Base-by-base conservation (phyloP, 1,140 invertebrate species). In the Leptopilina clavipes region DNA sequence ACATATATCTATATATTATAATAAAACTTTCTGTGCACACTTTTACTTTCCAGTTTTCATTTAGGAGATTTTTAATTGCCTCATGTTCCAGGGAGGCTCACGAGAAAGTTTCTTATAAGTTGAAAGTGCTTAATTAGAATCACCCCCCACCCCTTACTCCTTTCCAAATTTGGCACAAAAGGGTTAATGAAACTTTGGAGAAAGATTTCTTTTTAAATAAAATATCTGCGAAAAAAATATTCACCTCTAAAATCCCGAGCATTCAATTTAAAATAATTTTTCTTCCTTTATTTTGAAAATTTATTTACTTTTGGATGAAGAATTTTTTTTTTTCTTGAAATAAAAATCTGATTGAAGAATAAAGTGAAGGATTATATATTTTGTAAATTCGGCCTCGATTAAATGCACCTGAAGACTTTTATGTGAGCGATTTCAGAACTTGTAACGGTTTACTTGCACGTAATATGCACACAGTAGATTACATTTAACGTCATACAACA, bases 81-180 rank as follows among this genome's bases (percentile, higher is more conserved):
- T 31, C 25, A 11, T 65, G 22, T 25, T 65, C n/a, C 59, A 65
- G 59, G 59, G 59, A 65, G 25, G 25, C 59, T 31, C 22, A 65
- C 14, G 25, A 65, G 59, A 65, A 65, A 65, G 25, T 65, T 65
- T 31, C 9, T 11, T 65, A 31, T 11, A 65, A 31, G 59, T 31
- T 65, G 25, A 65, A 65, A 65, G 25, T 65, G 11, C 59, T 65
- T 31, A 65, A 65, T 65, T 65, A 65, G 59, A 65, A 65, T 19
- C 59, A 19, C 25, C 56, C 25, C 12, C 45, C n/a, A n/a, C n/a
- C n/a, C n/a, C n/a, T n/a, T n/a, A n/a, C n/a, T n/a, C n/a, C n/a
- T n/a, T n/a, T n/a, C n/a, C n/a, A n/a, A 31, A 31, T 65, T 65
- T 31, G 59, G 25, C 22, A 65, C 22, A 31, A 65, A 65, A 65